Evolutionary conservation across 1,140 invertebrate genomes (phyloP).

Genomic region (Steinernema feltiae): DNA sequence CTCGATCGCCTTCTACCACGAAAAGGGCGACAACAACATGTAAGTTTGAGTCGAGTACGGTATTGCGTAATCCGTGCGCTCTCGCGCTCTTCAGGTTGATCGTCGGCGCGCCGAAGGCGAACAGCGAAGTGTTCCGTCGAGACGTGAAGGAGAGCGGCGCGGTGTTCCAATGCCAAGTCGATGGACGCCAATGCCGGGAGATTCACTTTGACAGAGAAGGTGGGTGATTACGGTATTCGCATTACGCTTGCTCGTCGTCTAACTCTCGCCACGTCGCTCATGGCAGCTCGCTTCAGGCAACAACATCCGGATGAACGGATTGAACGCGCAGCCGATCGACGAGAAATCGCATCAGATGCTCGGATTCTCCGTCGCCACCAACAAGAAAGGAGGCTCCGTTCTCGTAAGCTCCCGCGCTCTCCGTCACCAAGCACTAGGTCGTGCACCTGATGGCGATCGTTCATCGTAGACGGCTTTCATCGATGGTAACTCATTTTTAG

Average conservation of each 20-base stretch:
- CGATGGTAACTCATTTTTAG: no score
- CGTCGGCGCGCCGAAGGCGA: conserved; percentile 72
- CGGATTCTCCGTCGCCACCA: conserved; percentile 74
- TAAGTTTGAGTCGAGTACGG: conserved; percentile 57
- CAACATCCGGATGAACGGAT: conserved; percentile 53
- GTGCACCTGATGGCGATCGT: no score
- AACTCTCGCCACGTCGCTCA: no score
- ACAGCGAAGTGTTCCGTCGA: conserved; percentile 64
- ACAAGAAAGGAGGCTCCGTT: conserved; percentile 63
- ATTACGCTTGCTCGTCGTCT: no score
- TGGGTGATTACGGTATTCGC: no score
- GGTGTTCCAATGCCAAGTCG: conserved; percentile 69
- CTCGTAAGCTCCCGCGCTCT: conserved; percentile 65
- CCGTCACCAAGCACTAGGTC: no score
- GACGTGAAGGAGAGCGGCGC: conserved; percentile 64
- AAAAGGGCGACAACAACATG: conserved; percentile 60
- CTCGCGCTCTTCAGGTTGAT: conserved; percentile 66
- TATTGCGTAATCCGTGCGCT: background rate
- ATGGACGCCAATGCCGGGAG: conserved; percentile 65
- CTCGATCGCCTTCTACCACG: conserved; percentile 62
- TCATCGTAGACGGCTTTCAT: no score
- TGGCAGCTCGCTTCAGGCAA: conserved; percentile 40
- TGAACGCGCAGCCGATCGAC: conserved; percentile 67
- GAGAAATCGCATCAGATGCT: conserved; percentile 90
- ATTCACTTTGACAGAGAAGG: conserved; percentile 71